Percentiles rank a stretch among this genome's conserved stretches.
These are phyloP conservation scores for Elmis aenea DNA, from an alignment of 2,888 invertebrate species.

Conservation along the genomic window DNA sequence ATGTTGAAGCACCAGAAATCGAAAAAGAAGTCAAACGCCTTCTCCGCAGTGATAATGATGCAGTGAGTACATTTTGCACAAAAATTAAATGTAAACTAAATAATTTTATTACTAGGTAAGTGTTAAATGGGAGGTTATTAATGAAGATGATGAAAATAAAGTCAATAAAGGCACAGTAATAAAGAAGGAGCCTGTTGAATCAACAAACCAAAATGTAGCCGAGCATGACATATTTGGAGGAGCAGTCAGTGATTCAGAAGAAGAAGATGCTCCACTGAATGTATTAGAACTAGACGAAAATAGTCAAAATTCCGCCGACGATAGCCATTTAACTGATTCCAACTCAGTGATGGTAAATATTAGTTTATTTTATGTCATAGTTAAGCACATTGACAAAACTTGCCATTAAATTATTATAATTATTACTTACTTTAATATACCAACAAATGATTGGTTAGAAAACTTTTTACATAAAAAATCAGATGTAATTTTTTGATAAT, in stretches of 20 bases:
- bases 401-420: constrained; percentile 5
- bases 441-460: constrained; percentile 3
- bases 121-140: constrained; percentile 84
- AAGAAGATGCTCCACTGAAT: constrained; percentile 63
- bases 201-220: constrained; percentile 48
- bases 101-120: constrained; percentile 38
- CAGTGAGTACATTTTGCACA: constrained; percentile 57
- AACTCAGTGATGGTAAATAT: constrained; percentile 52
- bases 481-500: too few species aligned
- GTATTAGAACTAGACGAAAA: constrained; percentile 75
- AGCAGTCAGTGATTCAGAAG: constrained; percentile 85
- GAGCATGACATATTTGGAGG: constrained; percentile 91
- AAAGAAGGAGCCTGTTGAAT: constrained; percentile 41
- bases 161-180: constrained; percentile 44
- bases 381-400: too few species aligned
- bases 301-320: constrained; percentile 68
- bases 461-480: too few species aligned
- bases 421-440: background rate
- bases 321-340: constrained; percentile 68
- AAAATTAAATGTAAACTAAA: too few species aligned
- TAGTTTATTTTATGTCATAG: too few species aligned
- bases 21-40: constrained; percentile 96
- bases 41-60: constrained; percentile 87
- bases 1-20: constrained; percentile 94
- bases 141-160: constrained; percentile 74